phyloP scores from a whole-genome alignment of 2,113 vertebrate species.

The Mesoclemmys tuberculata region DNA sequence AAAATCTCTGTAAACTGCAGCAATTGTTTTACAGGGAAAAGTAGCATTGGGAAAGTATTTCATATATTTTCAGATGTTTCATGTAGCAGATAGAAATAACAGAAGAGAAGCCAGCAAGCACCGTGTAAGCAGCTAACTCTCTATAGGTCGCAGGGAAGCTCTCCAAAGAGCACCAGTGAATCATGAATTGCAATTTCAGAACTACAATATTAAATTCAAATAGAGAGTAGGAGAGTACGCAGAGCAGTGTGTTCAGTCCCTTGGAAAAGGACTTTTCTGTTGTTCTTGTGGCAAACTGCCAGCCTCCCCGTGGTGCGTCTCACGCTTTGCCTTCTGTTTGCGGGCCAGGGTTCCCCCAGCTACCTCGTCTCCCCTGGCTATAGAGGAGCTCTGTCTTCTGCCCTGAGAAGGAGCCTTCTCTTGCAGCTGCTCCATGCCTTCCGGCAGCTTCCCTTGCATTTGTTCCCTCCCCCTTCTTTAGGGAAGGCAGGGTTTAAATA shows the following conservation, averaged over 20 bases:
- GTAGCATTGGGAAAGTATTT: neutral
- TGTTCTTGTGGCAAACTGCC: no score
- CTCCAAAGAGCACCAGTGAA: neutral
- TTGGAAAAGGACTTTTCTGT: neutral
- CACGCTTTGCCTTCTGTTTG: no score
- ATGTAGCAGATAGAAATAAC: neutral
- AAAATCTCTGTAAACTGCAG: neutral
- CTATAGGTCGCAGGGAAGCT: neutral
- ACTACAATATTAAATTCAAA: neutral
- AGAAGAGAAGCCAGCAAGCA: neutral
- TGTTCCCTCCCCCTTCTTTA: no score
- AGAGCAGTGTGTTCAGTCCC: neutral
- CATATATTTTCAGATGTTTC: neutral
- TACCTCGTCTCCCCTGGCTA: no score
- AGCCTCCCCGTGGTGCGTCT: no score
- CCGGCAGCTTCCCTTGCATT: no score
- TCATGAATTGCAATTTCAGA: neutral
- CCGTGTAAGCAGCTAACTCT: neutral
- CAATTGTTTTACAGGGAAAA: neutral
- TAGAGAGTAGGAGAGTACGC: accelerated
- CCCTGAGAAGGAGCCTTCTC: no score
- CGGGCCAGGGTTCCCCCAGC: no score
- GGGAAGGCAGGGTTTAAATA: no score
- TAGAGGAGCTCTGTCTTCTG: no score
- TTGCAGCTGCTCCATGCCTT: no score